A percentile compares a stretch with the other conserved stretches of the same genome.
phyloP scores from a whole-genome alignment of 2,888 invertebrate genomes.

The Cyclophora albipunctata region DNA sequence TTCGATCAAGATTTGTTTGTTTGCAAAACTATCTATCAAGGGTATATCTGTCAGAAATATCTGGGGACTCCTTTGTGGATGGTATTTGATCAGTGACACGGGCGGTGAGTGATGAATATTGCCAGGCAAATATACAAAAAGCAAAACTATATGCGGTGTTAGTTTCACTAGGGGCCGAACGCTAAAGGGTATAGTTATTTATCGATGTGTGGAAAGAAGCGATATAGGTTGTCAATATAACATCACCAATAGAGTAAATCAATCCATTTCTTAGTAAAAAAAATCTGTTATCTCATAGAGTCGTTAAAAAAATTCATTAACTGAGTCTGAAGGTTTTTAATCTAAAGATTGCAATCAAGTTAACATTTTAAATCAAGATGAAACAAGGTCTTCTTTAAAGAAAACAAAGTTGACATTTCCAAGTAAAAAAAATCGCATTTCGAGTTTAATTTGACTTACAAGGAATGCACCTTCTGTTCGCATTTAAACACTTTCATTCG shows the following conservation, averaged over 20 bases:
- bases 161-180: slow-evolving; percentile 62
- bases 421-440: too few species aligned
- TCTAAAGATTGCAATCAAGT: too few species aligned
- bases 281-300: too few species aligned
- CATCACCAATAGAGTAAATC: too few species aligned
- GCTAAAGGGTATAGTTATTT: slow-evolving; percentile 26
- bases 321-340: too few species aligned
- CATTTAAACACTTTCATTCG: slow-evolving; percentile 21
- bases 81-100: slow-evolving; percentile 72
- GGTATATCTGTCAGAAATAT: slow-evolving; percentile 66
- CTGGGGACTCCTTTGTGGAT: slow-evolving; percentile 68
- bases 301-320: too few species aligned
- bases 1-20: slow-evolving; percentile 48
- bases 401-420: slow-evolving; percentile 6
- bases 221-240: slow-evolving; percentile 17
- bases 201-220: slow-evolving; percentile 24
- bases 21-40: slow-evolving; percentile 63
- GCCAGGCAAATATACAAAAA: slow-evolving; percentile 74
- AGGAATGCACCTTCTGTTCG: slow-evolving; percentile 15
- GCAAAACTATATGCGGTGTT: slow-evolving; percentile 71
- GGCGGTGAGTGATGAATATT: slow-evolving; percentile 74
- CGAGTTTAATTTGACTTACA: slow-evolving; percentile 1
- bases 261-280: too few species aligned
- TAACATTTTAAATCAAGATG: background rate
- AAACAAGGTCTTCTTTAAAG: background rate